Base-by-base conservation (phyloP, 37 sponge, comb jelly and placozoan genomes). In the Ephydatia muelleri region DNA sequence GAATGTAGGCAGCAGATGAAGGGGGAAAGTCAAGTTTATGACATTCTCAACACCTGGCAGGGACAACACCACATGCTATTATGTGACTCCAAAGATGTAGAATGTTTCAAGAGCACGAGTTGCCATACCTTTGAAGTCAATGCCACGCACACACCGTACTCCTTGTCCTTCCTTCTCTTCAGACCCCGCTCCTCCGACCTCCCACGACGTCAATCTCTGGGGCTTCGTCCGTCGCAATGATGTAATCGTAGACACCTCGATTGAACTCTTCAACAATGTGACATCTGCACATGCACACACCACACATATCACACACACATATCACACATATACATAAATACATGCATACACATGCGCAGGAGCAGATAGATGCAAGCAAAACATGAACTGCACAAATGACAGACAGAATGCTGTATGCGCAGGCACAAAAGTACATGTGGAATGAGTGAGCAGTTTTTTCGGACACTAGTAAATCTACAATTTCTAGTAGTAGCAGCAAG, bases 1-100 rank as follows among this genome's bases (percentile, higher is more conserved):
- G 99, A 19, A 99, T 81, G 38, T 99, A 99, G 22, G 92, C 73
- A 19, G 93, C 85, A 14, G 89, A 57, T 0, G 94, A 72, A 38
- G 87, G 70, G 27, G 99, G 99, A 73, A 97, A 99, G 84, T 99
- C 99, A 90, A 97, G 66, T 97, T 97, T 29, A 99, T 78, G 14
- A 99, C 93, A 85, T 97, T 97, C 65, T 97, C 93, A 49, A 97
- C 98, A 36, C 87, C 92, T 83, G 89, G 68, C 73, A 84, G 29
- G 43, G 5, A 16, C 16, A 78, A 80, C 23, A 79, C 2, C 67
- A 64, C 9, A 40, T 26, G 27, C 38, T 49, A 21, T 57, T 1
- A 21, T 11, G 19, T 21, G 3, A 79, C 67, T 14, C 49, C 8
- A 23, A 79, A 47, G 49, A n/a, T 5, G 29, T 57, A 23, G 26